Percentiles rank a stretch among this genome's conserved stretches.
Evolutionary conservation across 2,113 vertebrate species (phyloP).

Genomic region (Hemichromis elongatus): DNA sequence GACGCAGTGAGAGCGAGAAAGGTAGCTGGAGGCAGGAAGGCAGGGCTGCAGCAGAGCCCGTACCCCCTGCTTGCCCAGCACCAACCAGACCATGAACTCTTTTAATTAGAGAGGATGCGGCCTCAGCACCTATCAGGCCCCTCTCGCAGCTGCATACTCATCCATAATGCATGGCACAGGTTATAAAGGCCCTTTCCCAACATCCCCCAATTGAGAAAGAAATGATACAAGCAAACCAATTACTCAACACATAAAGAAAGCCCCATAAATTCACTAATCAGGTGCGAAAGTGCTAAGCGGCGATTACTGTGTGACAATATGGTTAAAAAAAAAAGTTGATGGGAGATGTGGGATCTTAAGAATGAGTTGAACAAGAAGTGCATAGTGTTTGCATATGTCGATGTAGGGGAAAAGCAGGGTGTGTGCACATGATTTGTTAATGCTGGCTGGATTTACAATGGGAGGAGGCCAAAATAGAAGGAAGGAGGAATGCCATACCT

Average conservation of each 20-base stretch:
- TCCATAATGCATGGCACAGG: slow-evolving; percentile 65
- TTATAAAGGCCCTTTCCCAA: slow-evolving; percentile 46
- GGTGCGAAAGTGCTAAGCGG: slow-evolving; percentile 67
- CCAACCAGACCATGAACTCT: slow-evolving; percentile 61
- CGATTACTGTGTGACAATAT: slow-evolving; percentile 49
- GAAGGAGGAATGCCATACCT: slow-evolving; percentile 96
- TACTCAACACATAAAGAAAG: slow-evolving; percentile 11
- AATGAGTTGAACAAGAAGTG: slow-evolving; percentile 28
- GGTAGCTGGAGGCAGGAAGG: slow-evolving; percentile 37
- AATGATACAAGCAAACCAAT: slow-evolving; percentile 22
- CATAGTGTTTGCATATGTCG: slow-evolving; percentile 28
- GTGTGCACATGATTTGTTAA: slow-evolving; percentile 47
- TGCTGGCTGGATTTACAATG: slow-evolving; percentile 47
- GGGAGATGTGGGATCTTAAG: slow-evolving; percentile 17
- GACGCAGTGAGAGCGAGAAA: slow-evolving; percentile 33
- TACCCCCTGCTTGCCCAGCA: slow-evolving; percentile 49
- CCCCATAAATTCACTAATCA: slow-evolving; percentile 41
- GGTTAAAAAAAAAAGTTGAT: slow-evolving; percentile 43
- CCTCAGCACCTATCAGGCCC: slow-evolving; percentile 62
- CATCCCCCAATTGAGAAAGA: slow-evolving; percentile 20
- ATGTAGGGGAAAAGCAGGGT: slow-evolving; percentile 37
- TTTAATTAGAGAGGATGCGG: slow-evolving; percentile 70
- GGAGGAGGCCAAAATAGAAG: slow-evolving; percentile 62
- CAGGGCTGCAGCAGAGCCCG: slow-evolving; percentile 34
- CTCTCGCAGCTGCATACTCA: slow-evolving; percentile 60